phyloP scores from a whole-genome alignment of 53 echinoderm and acorn worm species.

The Mesocentrotus franciscanus region DNA sequence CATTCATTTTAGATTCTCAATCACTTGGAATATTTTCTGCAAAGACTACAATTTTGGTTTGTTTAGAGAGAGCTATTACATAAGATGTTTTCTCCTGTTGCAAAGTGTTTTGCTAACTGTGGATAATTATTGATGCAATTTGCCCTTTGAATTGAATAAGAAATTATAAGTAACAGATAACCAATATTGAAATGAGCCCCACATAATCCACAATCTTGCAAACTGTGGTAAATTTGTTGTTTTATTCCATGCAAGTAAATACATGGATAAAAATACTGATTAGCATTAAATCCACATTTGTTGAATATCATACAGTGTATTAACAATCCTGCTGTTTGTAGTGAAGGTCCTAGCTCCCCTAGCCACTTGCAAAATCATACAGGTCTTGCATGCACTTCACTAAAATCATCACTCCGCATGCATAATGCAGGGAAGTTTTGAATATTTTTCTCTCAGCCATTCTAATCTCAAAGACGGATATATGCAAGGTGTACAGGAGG shows the following conservation, averaged over 20 bases:
- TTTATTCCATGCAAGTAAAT: background rate
- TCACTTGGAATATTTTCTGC: background rate
- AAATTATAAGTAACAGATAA: too few relatives aligned
- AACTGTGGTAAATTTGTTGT: background rate
- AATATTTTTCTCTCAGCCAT: constrained; percentile 14
- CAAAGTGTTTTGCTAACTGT: too few relatives aligned
- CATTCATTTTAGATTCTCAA: background rate
- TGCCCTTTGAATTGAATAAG: too few relatives aligned
- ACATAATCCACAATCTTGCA: background rate
- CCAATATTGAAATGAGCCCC: too few relatives aligned
- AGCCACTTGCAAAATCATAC: constrained; percentile 7
- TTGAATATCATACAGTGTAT: constrained; percentile 7
- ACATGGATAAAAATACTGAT: background rate
- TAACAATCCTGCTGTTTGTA: background rate
- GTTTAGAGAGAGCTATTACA: too few relatives aligned
- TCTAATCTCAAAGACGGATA: background rate
- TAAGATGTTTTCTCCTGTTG: too few relatives aligned
- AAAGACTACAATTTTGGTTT: too few relatives aligned
- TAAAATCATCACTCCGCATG: background rate
- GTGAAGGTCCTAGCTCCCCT: background rate
- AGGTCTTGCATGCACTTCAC: background rate
- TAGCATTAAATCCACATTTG: background rate
- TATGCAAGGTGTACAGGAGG: constrained; percentile 16
- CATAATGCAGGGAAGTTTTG: constrained; percentile 37
- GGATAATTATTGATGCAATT: too few relatives aligned